These are phyloP conservation scores for Stenchaetothrips biformis DNA, from an alignment of 2,888 invertebrate species.

Conservation along the genomic window DNA sequence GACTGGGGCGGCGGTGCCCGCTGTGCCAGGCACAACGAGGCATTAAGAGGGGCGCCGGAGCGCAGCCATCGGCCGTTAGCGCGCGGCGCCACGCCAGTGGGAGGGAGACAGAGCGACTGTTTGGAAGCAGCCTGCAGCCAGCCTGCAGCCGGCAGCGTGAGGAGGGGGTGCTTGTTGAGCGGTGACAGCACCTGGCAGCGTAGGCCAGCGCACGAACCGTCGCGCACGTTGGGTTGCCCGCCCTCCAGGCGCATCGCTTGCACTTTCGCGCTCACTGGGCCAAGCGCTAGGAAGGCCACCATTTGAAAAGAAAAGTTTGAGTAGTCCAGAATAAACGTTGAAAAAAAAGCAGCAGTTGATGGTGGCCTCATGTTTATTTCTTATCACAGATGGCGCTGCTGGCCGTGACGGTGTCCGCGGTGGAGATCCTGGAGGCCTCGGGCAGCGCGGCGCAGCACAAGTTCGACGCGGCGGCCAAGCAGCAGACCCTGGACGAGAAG, in stretches of 20 bases:
- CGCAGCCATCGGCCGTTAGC: too few species aligned
- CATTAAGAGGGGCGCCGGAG: too few species aligned
- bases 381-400: not conserved
- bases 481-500: slow-evolving; percentile 12
- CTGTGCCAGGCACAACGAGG: too few species aligned
- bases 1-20: too few species aligned
- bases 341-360: too few species aligned
- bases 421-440: slow-evolving; percentile 14
- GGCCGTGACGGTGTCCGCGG: not conserved
- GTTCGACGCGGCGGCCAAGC: slow-evolving; percentile 13
- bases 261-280: not conserved
- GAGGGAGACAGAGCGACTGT: too few species aligned
- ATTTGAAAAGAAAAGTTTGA: too few species aligned
- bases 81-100: too few species aligned
- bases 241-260: not conserved
- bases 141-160: too few species aligned
- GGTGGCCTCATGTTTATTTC: not conserved
- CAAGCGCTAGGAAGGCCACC: too few species aligned
- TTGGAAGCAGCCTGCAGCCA: too few species aligned
- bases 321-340: not conserved
- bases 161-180: too few species aligned
- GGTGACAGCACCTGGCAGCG: not conserved
- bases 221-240: not conserved
- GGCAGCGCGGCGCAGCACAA: not conserved
- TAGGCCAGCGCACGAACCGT: not conserved